Conservation (phyloP, 1,140 invertebrate species). For the Calliphora vicina region DNA sequence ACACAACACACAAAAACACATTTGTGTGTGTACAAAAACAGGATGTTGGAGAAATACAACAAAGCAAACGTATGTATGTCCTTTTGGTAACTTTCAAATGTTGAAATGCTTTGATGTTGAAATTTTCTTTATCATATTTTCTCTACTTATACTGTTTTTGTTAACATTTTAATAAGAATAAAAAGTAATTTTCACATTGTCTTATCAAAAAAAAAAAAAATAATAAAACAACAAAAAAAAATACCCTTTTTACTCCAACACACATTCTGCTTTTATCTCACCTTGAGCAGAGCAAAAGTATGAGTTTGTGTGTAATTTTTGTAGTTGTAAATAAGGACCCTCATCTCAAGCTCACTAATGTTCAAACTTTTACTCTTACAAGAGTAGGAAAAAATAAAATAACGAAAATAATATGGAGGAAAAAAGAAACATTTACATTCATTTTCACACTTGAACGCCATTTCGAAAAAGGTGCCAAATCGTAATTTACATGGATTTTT, state of each 20-base stretch:
- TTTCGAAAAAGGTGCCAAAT: conserved; percentile 58
- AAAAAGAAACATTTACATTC: conserved; percentile 25
- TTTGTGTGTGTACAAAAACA: background rate
- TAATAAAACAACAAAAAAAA: too few relatives aligned
- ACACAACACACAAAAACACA: background rate
- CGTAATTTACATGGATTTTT: conserved; percentile 64
- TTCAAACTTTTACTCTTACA: conserved; percentile 24
- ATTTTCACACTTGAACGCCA: conserved; percentile 19
- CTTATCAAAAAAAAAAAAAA: background rate
- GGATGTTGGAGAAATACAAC: background rate
- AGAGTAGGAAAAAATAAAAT: background rate
- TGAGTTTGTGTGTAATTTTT: background rate
- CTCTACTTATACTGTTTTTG: background rate
- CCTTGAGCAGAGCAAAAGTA: background rate
- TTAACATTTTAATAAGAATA: conserved; percentile 31
- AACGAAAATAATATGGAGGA: background rate
- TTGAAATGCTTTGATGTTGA: background rate
- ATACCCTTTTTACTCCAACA: background rate
- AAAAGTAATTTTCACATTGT: conserved; percentile 32
- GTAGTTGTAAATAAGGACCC: background rate
- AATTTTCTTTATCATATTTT: background rate
- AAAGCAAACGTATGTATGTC: background rate
- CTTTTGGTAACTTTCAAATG: background rate
- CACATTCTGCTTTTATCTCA: background rate
- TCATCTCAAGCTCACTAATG: conserved; percentile 3